These are phyloP conservation scores for Automeris io DNA, from an alignment of 2,888 invertebrate genomes.

Conservation along the genomic window DNA sequence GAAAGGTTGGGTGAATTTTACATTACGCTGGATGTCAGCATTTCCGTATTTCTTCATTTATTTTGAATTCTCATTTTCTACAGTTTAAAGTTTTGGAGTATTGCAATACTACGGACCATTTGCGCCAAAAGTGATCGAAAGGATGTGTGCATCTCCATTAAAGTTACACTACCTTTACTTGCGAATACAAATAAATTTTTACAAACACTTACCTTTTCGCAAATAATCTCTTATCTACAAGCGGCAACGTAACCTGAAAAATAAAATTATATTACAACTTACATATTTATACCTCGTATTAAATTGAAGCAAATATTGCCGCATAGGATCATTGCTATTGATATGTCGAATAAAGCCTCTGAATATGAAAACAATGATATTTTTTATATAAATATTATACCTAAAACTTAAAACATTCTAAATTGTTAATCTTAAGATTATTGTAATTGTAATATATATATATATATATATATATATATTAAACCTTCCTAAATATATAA, in stretches of 20 bases:
- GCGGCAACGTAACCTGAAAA: constrained; percentile 62
- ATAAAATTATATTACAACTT: constrained; percentile 46
- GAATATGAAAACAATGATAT: too few relatives aligned
- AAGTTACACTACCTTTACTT: constrained; percentile 21
- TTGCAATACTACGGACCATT: background rate
- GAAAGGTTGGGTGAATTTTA: constrained; percentile 23
- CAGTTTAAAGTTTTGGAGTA: background rate
- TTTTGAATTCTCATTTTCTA: background rate
- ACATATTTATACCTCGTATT: background rate
- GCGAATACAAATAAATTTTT: constrained; percentile 61
- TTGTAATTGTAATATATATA: background rate
- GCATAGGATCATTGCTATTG: constrained; percentile 23
- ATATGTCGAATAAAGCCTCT: constrained; percentile 16
- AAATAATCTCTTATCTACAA: constrained; percentile 59
- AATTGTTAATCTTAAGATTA: background rate
- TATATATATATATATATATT: too few relatives aligned
- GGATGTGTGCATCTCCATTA: background rate
- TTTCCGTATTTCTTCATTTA: background rate
- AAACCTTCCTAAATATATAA: too few relatives aligned
- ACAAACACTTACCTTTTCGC: constrained; percentile 61
- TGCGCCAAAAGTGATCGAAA: background rate
- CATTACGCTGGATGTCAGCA: background rate
- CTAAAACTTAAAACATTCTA: background rate
- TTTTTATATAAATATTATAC: too few relatives aligned
- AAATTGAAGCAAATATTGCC: constrained; percentile 11